Evolutionary conservation across 1,140 invertebrate species (phyloP), one percentile per base, ranked within the genome.

Genomic region (Dendroctonus ponderosae): DNA sequence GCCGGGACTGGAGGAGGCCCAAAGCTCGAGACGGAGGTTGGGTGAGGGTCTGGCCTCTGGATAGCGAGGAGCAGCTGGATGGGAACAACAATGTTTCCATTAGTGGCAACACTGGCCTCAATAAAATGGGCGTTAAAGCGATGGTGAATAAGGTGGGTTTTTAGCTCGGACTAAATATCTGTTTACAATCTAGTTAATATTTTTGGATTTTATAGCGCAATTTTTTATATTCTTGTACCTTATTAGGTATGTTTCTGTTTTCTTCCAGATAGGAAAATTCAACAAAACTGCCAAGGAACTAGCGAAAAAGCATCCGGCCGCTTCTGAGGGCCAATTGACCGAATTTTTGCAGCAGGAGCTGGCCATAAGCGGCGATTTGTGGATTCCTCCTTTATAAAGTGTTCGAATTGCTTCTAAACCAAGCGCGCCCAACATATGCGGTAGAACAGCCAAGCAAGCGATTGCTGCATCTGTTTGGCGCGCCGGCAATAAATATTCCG

Each of bases 1-100:
- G 85, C 5, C 78, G 79, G 42, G 82, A 87, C 65, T 88, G 86
- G 86, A 79, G 77, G 12, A 75, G 76, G 56, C 79, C 84, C 0
- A 80, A 79, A n/a, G 73, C 75, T 7, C 74, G 75, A 26, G 85
- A 85, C 72, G 86, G 86, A 5, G 83, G 84, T 26, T 87, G 86
- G 86, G 80, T 85, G 12, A 75, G 85, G 58, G 79, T 86, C n/a
- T 87, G 82, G 77, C 86, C 86, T 0, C 66, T 77, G 58, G 68
- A 58, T 51, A 39, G 41, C 5, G 66, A 62, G 14, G 68, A 69
- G 56, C 58, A 66, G 48, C 5, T 54, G 7, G 57, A 68, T 57
- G 70, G 60, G 59, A 67, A 68, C 39, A 67, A 64, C 41, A 67
- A 59, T 62, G 42, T 60, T 26, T 63, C 26, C 44, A 63, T 68